These are phyloP conservation scores for Eupithecia subumbrata DNA, from an alignment of 2,888 invertebrate species.

Conservation along the genomic window DNA sequence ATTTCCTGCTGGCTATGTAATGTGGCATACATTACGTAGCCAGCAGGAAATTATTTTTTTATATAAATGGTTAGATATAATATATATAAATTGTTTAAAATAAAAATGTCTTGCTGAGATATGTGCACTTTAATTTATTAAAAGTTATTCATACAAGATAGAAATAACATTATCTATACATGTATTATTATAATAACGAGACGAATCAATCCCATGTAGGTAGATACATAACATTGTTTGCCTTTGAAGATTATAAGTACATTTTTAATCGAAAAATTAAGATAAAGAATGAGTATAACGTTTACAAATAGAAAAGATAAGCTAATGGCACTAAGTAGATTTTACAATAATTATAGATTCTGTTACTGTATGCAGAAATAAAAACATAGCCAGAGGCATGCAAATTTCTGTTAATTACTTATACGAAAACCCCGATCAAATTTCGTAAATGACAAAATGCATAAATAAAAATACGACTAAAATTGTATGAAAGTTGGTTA, in stretches of 20 bases:
- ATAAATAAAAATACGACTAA: not conserved
- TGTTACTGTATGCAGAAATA: conserved; percentile 12
- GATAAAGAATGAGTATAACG: conserved; percentile 47
- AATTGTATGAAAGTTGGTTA: not conserved
- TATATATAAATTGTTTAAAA: not conserved
- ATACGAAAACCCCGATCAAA: not conserved
- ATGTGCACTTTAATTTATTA: conserved; percentile 75
- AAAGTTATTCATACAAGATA: conserved; percentile 65
- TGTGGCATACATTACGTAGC: too few species aligned
- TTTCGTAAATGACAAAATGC: not conserved
- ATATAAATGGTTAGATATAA: not conserved
- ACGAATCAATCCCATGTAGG: conserved; percentile 41
- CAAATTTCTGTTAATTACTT: not conserved
- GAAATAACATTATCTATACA: conserved; percentile 54
- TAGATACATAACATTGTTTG: conserved; percentile 40
- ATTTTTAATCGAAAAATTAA: conserved; percentile 41
- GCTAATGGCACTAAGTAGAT: conserved; percentile 46
- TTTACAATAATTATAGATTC: conserved; percentile 23
- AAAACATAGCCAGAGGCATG: not conserved
- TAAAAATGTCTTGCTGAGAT: conserved; percentile 49
- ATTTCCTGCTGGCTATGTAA: not conserved
- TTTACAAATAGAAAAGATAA: conserved; percentile 39
- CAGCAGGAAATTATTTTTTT: too few species aligned
- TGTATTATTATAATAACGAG: conserved; percentile 41
- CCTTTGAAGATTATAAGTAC: conserved; percentile 39